phyloP scores from a whole-genome alignment of 2,888 invertebrate species.

The Hecatera dysodea region DNA sequence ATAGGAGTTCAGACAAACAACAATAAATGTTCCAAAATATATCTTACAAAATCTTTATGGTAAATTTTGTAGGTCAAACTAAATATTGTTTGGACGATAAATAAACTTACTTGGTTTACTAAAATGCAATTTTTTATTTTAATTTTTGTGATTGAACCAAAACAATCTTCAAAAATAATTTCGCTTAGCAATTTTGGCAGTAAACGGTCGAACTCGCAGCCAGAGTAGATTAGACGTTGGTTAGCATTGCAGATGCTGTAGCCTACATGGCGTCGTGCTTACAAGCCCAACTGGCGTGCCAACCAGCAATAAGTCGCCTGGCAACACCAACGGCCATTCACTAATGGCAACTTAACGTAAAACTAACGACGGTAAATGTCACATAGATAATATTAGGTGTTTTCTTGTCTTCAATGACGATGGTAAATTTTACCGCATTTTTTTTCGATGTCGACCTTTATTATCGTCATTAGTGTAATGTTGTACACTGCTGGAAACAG shows the following conservation, averaged over 20 bases:
- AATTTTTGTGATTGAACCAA: not conserved
- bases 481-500: not conserved
- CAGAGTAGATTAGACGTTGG: conserved; percentile 10
- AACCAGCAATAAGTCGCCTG: conserved; percentile 65
- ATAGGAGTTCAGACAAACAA: not conserved
- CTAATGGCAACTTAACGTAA: conserved; percentile 68
- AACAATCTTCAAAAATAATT: conserved; percentile 1
- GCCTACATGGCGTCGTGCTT: conserved; percentile 56
- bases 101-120: not conserved
- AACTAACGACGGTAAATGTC: conserved; percentile 56
- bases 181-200: conserved; percentile 2
- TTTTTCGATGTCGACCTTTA: not conserved
- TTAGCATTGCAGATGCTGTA: conserved; percentile 56
- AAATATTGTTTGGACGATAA: not conserved
- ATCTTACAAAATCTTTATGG: not conserved
- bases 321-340: conserved; percentile 69
- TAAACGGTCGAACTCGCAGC: conserved; percentile 5
- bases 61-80: not conserved
- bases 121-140: no score
- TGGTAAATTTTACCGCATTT: conserved; percentile 13
- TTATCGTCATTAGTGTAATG: no score
- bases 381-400: conserved; percentile 46
- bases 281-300: conserved; percentile 68
- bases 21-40: conserved; percentile 4
- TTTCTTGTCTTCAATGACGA: conserved; percentile 31